Evolutionary conservation across 2,113 vertebrate species (phyloP), one percentile per base, ranked within the genome.

Genomic region (Sardina pilchardus): DNA sequence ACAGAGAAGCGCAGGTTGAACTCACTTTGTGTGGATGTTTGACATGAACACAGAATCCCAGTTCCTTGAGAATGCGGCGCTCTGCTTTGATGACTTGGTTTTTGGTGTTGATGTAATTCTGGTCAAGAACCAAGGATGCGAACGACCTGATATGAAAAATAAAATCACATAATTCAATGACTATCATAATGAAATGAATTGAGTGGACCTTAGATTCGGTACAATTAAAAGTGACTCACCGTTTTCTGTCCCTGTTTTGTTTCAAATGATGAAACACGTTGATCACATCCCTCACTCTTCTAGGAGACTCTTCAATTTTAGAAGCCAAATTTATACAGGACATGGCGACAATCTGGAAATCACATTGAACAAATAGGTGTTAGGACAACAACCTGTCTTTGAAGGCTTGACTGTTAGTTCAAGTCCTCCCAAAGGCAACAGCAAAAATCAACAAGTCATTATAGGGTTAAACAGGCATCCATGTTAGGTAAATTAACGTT

Each of bases 101-200:
- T 99, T 99, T 99, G 96, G 98, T 99, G 96, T 98, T 99, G 96
- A 99, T 99, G 97, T 99, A 99, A 97, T 98, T 98, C 96, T 99
- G 98, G 98, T 99, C 98, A 97, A 99, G 97, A 94, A 99, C 97
- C 97, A 99, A 94, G 93, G 98, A 96, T 95, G 96, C 97, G 95
- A 97, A 96, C 95, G 95, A 97, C 98, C 98, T 99, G 95, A 95
- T 97, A 92, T 94, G 96, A 97, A 97, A 96, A 96, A 97, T 86
- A 94, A 93, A 94, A 92, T 90, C 82, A 96, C 95, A 96, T 95
- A 0, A 95, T 95, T 96, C 96, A 59, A 24, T 59, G 4, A 21
- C 21, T 24, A 19, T 59, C 53, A 59, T 19, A 59, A 19, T 21
- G 19, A 24, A 59, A 19, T 24, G 6, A 6, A 59, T 59, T 6